Evolutionary conservation across 2,797 vertebrate species (phyloP).

Genomic region (Falco novaeseelandiae): DNA sequence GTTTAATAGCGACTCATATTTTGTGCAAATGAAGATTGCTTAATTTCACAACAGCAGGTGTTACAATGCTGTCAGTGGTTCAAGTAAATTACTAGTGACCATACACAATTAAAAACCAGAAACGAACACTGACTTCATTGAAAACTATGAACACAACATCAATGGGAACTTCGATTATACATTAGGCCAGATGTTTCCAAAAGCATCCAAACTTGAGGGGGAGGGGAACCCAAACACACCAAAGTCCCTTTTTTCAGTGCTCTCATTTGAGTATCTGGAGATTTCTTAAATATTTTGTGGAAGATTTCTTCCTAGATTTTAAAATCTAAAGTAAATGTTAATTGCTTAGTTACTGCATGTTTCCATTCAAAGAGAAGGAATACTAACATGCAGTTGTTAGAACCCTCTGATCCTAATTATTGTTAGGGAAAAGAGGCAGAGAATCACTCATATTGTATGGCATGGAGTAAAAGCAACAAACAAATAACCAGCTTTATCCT

Average conservation of each 20-base stretch:
- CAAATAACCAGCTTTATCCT: conserved; percentile 10
- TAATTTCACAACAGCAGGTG: background rate
- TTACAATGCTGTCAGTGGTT: accelerated
- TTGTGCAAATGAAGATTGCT: accelerated
- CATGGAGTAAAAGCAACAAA: background rate
- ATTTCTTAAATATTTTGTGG: background rate
- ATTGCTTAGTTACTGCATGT: background rate
- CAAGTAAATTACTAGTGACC: accelerated
- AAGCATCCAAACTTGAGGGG: accelerated
- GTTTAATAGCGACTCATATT: background rate
- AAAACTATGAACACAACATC: background rate
- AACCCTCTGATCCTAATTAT: background rate
- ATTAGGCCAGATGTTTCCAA: background rate
- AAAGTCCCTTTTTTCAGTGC: background rate
- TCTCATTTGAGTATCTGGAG: background rate
- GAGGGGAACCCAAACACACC: background rate
- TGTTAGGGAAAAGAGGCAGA: background rate
- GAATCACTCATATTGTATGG: background rate
- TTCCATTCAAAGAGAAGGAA: background rate
- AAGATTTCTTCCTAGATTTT: background rate
- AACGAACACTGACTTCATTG: background rate
- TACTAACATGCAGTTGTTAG: background rate
- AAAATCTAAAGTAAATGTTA: background rate
- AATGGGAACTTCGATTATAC: background rate
- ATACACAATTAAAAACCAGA: background rate